Base-by-base conservation (phyloP, 2,888 invertebrate genomes). In the Hypena proboscidalis region DNA sequence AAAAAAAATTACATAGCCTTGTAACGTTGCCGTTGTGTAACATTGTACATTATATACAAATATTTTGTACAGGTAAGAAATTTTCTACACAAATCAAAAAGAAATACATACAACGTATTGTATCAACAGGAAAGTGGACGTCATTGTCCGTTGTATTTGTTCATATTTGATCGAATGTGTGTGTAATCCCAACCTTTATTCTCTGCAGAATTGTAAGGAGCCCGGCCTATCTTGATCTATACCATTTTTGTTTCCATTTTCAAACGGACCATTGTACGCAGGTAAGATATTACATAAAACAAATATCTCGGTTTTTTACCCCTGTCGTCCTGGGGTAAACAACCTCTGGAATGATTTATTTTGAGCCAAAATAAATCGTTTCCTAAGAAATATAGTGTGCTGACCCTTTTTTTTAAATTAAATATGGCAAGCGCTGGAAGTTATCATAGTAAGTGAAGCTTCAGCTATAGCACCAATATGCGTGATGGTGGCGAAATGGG, bases 231-330 rank as follows among this genome's bases (percentile, higher is more conserved):
- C 19, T 33, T 11, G 15, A 33, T 40, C 21, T 40, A 15, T 27
- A 27, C 11, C 19, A 33, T 33, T 21, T 33, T 27, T 40, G 27
- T 40, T 33, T 32, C n/a, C 19, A 25, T 33, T 40, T 17, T 8
- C 9, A 11, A 21, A 10, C 2, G 11, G 15, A 15, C 25, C 31
- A 31, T 31, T 39, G 27, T 21, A 33, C 40, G 27, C 11, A 40
- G 33, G 33, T 33, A 40, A 40, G 21, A 40, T 33, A 40, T 40
- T 33, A 33, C 40, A 40, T 40, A 40, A 40, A 33, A 33, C 33
- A 40, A 40, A 40, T 40, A 27, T 33, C 20, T 20, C 10, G 20
- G 39, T 32, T 32, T 20, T 15, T 33, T 33, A 5, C 9, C 13
- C 15, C 7, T 21, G 26, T 26, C 32, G 26, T 21, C 21, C 11